phyloP scores from a whole-genome alignment of 64 coral and sea anemone genomes.

The Stichodactyla helianthus region DNA sequence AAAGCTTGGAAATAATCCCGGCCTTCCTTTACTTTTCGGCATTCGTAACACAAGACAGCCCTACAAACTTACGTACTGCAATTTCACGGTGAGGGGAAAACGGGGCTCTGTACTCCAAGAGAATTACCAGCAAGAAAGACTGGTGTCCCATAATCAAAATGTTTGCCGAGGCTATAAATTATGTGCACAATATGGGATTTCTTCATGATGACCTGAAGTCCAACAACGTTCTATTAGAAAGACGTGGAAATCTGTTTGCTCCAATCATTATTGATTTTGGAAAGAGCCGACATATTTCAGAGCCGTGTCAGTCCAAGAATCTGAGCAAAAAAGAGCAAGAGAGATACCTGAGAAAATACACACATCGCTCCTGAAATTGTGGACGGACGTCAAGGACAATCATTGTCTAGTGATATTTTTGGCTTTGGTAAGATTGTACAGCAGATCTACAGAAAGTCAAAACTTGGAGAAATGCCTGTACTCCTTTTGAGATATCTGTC shows the following conservation, averaged over 20 bases:
- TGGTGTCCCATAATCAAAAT: conserved; percentile 2
- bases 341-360: not conserved
- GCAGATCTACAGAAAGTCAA: not conserved
- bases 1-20: conserved; percentile 9
- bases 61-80: conserved; percentile 31
- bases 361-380: conserved; percentile 36
- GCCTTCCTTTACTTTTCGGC: conserved; percentile 40
- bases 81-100: conserved; percentile 33
- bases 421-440: conserved; percentile 14
- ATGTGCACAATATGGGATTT: conserved; percentile 3
- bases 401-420: conserved; percentile 7
- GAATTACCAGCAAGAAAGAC: not conserved
- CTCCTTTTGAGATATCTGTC: not conserved
- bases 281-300: not conserved
- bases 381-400: not conserved
- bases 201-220: conserved; percentile 12
- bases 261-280: conserved; percentile 37
- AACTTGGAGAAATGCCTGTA: conserved; percentile 9
- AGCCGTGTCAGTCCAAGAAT: not conserved
- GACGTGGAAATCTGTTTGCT: not conserved
- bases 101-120: not conserved
- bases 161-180: not conserved
- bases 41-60: conserved; percentile 23
- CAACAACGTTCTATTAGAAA: conserved; percentile 6
- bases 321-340: conserved; percentile 2